phyloP scores from a whole-genome alignment of 1,140 invertebrate species.

The Octopus sinensis region DNA sequence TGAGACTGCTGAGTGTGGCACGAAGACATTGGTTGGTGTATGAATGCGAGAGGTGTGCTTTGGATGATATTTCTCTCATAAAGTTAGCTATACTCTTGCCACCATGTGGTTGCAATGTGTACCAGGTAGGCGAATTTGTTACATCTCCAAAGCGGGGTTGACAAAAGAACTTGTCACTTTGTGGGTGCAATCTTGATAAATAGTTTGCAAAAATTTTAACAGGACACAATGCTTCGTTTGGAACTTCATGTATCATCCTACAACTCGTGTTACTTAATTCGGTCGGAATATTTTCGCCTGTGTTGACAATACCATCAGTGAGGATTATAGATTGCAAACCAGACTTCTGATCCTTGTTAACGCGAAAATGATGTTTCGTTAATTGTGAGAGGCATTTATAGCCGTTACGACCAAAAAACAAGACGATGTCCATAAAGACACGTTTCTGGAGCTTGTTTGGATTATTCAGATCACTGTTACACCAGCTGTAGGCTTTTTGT shows the following conservation, averaged over 20 bases:
- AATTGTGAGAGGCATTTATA: not conserved
- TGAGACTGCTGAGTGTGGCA: not conserved
- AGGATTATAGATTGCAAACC: not conserved
- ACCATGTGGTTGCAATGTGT: not conserved
- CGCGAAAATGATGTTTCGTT: not conserved
- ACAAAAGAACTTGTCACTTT: not conserved
- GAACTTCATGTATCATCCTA: not conserved
- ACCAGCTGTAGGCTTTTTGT: not conserved
- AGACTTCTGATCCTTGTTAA: not conserved
- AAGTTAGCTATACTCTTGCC: not conserved
- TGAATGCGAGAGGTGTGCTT: not conserved
- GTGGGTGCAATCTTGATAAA: not conserved
- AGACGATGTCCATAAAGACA: not conserved
- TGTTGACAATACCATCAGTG: not conserved
- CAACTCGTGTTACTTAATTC: not conserved
- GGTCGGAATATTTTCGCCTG: not conserved
- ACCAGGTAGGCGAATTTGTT: not conserved
- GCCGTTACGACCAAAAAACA: not conserved
- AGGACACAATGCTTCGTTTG: not conserved
- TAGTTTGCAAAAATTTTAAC: not conserved
- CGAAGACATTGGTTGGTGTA: slow-evolving; percentile 6
- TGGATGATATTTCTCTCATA: not conserved
- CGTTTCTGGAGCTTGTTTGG: not conserved
- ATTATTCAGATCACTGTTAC: not conserved
- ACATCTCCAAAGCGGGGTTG: not conserved